Evolutionary conservation across 2,113 vertebrate species (phyloP).

Genomic region (Addax nasomaculatus): DNA sequence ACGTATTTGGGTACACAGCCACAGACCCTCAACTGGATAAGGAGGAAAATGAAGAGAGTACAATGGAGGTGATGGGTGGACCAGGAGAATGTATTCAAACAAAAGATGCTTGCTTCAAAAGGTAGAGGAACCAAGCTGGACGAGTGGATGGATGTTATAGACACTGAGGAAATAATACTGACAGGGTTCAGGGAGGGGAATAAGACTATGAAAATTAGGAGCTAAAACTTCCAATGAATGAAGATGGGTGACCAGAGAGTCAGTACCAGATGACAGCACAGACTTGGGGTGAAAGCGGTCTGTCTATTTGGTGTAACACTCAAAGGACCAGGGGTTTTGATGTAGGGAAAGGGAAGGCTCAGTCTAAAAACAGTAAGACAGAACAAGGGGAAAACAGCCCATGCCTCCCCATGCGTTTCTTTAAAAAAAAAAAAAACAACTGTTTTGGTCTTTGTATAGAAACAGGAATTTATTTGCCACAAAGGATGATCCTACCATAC

Average conservation of each 20-base stretch:
- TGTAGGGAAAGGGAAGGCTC: fast-evolving
- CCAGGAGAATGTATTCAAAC: not conserved
- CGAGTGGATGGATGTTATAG: not conserved
- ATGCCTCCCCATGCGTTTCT: not conserved
- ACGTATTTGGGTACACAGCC: not conserved
- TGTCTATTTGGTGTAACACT: not conserved
- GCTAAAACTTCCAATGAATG: not conserved
- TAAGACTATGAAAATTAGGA: not conserved
- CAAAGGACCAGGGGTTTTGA: not conserved
- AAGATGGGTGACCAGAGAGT: not conserved
- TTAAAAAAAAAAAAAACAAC: not conserved
- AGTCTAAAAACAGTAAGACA: not conserved
- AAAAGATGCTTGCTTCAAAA: not conserved
- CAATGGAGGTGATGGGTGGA: not conserved
- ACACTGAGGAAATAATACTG: not conserved
- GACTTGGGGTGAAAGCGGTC: not conserved
- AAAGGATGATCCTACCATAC: not conserved
- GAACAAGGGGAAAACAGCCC: not conserved
- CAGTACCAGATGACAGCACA: not conserved
- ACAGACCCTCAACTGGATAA: not conserved
- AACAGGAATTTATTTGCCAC: not conserved
- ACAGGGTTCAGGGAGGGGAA: too few relatives aligned
- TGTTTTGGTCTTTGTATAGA: not conserved
- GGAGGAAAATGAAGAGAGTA: not conserved
- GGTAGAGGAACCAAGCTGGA: not conserved